Base-by-base conservation (phyloP, 1,140 invertebrate genomes). In the Melitaea cinxia region DNA sequence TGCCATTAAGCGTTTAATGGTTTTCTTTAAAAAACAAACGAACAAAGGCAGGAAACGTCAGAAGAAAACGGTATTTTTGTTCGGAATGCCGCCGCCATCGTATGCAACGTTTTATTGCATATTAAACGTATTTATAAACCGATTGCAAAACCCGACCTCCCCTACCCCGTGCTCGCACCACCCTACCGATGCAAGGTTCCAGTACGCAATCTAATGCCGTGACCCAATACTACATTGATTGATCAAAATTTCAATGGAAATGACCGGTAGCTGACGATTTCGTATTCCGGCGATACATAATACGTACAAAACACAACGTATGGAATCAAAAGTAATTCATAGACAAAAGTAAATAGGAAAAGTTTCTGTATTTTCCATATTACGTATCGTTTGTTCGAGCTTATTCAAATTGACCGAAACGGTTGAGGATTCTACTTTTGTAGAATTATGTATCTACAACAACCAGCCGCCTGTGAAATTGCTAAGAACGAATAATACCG, bases 401-500 rank as follows among this genome's bases (percentile, higher is more conserved):
- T 62, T 61, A 68, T 68, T 68, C 58, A 72, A 68, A 72, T 65
- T 52, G 58, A 42, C 24, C 57, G 58, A 60, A 28, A 65, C 60
- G 56, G 26, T 26, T 52, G 33, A 49, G 53, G 24, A 26, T 54
- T 17, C 50, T 47, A 47, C 14, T 47, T 47, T 65, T 35, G 23
- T 24, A 58, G 57, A 50, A 70, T 76, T 73, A 73, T 66, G 50
- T 56, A 57, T 53, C 35, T 62, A 63, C 39, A 49, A 62, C 37
- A 60, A 35, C 45, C 63, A 66, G 21, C 73, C 67, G 68, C 59
- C 70, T 73, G 67, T 73, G 68, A 73, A 73, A 76, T 76, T 76
- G 70, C 68, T 60, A 62, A 50, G 65, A 72, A 70, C 69, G 65
- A 75, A 72, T 73, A 72, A 72, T 75, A 66, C 69, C 26, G 71